A percentile compares a stretch with the other conserved stretches of the same genome.
Evolutionary conservation across 2,888 invertebrate genomes (phyloP).

Genomic region (Acrocera orbiculus): DNA sequence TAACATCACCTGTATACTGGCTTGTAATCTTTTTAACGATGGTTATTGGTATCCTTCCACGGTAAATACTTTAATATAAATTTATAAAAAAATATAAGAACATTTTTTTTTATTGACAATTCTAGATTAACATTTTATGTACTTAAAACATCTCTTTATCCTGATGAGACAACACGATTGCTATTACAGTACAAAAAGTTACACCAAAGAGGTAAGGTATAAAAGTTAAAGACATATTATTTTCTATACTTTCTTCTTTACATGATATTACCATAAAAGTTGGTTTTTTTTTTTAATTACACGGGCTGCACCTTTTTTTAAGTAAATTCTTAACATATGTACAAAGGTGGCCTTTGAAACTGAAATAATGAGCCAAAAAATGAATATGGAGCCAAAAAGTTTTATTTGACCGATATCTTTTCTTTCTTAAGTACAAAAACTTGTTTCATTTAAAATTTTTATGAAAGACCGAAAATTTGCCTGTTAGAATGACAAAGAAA

Average conservation of each 20-base stretch:
- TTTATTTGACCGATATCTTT: too few relatives aligned
- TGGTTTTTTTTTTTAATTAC: too few relatives aligned
- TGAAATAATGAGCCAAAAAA: too few relatives aligned
- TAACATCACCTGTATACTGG: conserved; percentile 64
- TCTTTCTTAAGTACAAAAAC: too few relatives aligned
- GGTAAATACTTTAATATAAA: conserved; percentile 35
- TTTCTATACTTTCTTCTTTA: too few relatives aligned
- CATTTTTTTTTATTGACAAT: conserved; percentile 5
- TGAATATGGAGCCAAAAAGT: too few relatives aligned
- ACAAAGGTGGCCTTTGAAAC: conserved; percentile 13
- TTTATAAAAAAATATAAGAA: neutral
- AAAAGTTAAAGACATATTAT: too few relatives aligned
- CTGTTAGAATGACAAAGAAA: neutral
- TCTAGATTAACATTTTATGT: conserved; percentile 51
- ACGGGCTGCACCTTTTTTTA: conserved; percentile 41
- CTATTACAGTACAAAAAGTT: conserved; percentile 41
- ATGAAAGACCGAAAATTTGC: too few relatives aligned
- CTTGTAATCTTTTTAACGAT: conserved; percentile 57
- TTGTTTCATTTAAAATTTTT: too few relatives aligned
- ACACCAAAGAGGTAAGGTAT: conserved; percentile 41
- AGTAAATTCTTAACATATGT: conserved; percentile 29
- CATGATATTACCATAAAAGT: too few relatives aligned
- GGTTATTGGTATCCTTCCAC: conserved; percentile 62
- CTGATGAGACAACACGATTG: conserved; percentile 57
- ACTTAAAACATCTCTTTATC: conserved; percentile 47